Evolutionary conservation across 2,797 vertebrate species (phyloP), one percentile per base, ranked within the genome.

Genomic region (Squalus acanthias): DNA sequence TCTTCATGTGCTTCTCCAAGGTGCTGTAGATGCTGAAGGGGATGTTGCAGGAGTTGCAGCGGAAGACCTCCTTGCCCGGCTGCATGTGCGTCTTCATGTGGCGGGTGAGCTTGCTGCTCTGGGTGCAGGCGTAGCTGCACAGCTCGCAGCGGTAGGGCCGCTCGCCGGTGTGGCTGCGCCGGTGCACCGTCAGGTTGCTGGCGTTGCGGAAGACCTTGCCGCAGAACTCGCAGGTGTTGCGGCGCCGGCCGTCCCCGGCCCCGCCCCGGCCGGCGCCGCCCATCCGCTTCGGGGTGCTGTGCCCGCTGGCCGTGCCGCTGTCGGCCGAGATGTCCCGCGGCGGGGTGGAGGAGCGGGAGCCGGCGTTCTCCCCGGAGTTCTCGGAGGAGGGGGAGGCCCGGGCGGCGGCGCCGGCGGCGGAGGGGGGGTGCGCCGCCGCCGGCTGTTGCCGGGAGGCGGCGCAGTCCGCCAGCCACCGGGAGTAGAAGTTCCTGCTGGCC

Each of bases 121-220:
- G 98, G 0, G 98, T 98, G 0, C 98, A 99, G 96, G 98, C 98
- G 0, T 99, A 99, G 97, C 97, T 98, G 97, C 98, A 99, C 88
- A 99, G 98, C 96, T 98, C 98, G 0, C 98, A 99, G 96, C 98
- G 97, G 91, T 99, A 99, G 0, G 98, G 98, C n/a, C 98, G 97
- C 89, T 99, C 98, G 0, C 98, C 98, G 0, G 98, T 99, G 98
- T 99, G 98, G 13, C 98, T 98, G 96, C 98, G 98, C 0, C 98
- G 98, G 97, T 97, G 97, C 96, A 98, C 97, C 0, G 98, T 98
- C 97, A 98, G 97, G 98, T 98, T 98, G 97, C 97, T 98, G 98
- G 98, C 98, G 96, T 98, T 98, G 2, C 98, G 98, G 96, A 98
- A 98, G 82, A 98, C 98, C 74, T 99, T 97, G 29, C 98, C 97